Base-by-base conservation (phyloP, 2,113 vertebrate genomes). In the Aythya baeri region DNA sequence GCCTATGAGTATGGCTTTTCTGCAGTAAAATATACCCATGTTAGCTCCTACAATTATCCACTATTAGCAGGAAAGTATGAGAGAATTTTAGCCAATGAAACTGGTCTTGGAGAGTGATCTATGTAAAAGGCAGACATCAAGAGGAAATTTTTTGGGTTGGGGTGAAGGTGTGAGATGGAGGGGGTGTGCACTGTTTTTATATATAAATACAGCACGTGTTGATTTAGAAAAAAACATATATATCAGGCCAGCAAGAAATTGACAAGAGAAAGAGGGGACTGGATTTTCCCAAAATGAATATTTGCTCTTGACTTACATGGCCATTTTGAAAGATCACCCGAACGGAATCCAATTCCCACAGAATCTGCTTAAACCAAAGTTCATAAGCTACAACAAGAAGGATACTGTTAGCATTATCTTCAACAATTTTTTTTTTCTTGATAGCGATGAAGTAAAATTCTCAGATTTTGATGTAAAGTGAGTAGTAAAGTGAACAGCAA, bases 291-390 rank as follows among this genome's bases (percentile, higher is more conserved):
- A 7, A 26, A 34, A 75, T 29, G 58, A 59, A 2, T 65, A 86
- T 61, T 78, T 71, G 14, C 49, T 82, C 36, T 68, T 34, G 86
- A 99, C 99, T 99, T 97, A 99, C 99, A 0, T 99, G 98, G 75
- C 98, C 99, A 50, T 99, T 99, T 93, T 98, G 98, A 97, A 99
- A 99, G 96, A 99, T 99, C 71, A 97, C 98, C 71, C 99, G 97
- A 86, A 99, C 98, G 50, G 99, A 99, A 96, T 99, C 99, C 59
- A 99, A 95, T 97, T 99, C 99, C 98, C 99, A 99, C 57, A 99
- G 96, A 89, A 99, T 99, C 96, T 99, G 99, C 95, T 99, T 99
- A 97, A 99, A 99, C 99, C 99, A 99, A 74, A 99, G 98, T 94
- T 99, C 99, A 94, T 99, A 99, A 71, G 98, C 99, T 99, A 93